Base-by-base conservation (phyloP, 2,797 vertebrate genomes). In the Aplochiton taeniatus region DNA sequence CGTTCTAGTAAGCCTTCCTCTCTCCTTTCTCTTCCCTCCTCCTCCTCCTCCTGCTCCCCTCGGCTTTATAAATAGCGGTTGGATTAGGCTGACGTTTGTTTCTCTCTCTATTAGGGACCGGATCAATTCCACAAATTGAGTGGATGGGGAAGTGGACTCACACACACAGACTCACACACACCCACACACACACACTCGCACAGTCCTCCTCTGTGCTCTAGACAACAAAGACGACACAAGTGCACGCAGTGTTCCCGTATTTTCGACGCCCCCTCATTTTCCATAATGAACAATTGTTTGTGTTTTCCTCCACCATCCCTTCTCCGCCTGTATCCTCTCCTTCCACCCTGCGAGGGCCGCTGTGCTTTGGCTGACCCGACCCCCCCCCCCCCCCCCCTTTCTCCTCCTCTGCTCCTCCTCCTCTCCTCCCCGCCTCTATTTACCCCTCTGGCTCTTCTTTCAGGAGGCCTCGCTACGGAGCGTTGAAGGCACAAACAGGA, bases 121-220 rank as follows among this genome's bases (percentile, higher is more conserved):
- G 87, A 87, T 89, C 85, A 85, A 86, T 84, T 82, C 76, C 65
- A 66, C 82, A 87, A 86, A 89, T 85, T 85, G 81, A 84, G 81
- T 61, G 74, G 75, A 86, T 58, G 61, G 80, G 80, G 79, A 83
- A 53, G 73, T 12, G 5, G 48, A 4, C 12, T 51, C 12, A 13
- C 18, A 17, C 50, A 73, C 4, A 53, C 55, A 54, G 11, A n/a
- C 20, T 41, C 55, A 11, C 53, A 58, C 2, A 11, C 43, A 19
- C 57, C 17, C 18, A 46, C n/a, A 46, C 42, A 46, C 43, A 46
- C 65, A 69, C 61, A 58, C 56, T 59, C 54, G 56, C 55, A 66
- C 58, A 62, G 70, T 44, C 68, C 55, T 51, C 72, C 59, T 49
- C 76, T 79, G 78, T 85, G 74, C 76, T 75, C 73, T 56, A 69